Evolutionary conservation across 2,797 vertebrate species (phyloP).

Genomic region (Carapus acus): DNA sequence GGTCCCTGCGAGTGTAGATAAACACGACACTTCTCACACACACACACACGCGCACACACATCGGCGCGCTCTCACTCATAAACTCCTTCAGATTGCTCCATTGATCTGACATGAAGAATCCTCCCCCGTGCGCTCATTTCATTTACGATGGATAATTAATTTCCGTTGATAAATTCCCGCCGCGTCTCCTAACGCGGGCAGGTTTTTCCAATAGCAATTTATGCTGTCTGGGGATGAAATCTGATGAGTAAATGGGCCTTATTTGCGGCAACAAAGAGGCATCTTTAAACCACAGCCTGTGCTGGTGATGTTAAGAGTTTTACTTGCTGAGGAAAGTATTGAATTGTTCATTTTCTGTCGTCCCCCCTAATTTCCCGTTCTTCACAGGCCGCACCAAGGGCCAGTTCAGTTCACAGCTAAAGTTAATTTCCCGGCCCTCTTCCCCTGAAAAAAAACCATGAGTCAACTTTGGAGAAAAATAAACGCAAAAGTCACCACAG

Average conservation of each 20-base stretch:
- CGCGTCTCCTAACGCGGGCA: slow-evolving; percentile 62
- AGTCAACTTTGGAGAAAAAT: slow-evolving; percentile 23
- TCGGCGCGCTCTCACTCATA: slow-evolving; percentile 47
- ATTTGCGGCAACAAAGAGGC: slow-evolving; percentile 37
- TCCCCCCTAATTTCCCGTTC: no score
- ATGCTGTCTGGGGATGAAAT: slow-evolving; percentile 53
- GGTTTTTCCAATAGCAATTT: slow-evolving; percentile 61
- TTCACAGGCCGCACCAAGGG: no score
- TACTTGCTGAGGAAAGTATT: no score
- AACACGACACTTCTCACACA: neutral
- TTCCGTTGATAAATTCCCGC: slow-evolving; percentile 60
- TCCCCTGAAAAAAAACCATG: slow-evolving; percentile 14
- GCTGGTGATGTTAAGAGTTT: slow-evolving; percentile 16
- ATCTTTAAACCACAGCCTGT: slow-evolving; percentile 23
- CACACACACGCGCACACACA: slow-evolving; percentile 12
- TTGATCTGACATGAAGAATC: slow-evolving; percentile 59
- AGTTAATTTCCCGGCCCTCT: no score
- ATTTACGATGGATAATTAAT: slow-evolving; percentile 71
- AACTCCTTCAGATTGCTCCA: slow-evolving; percentile 61
- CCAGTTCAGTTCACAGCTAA: slow-evolving; percentile 14
- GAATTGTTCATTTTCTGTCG: no score
- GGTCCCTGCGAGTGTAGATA: slow-evolving; percentile 18
- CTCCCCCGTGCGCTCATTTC: slow-evolving; percentile 58
- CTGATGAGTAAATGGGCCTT: slow-evolving; percentile 59
- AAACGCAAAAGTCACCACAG: neutral